These are phyloP conservation scores for Drosophila novamexicana DNA, from an alignment of 1,140 invertebrate species.

Conservation along the genomic window DNA sequence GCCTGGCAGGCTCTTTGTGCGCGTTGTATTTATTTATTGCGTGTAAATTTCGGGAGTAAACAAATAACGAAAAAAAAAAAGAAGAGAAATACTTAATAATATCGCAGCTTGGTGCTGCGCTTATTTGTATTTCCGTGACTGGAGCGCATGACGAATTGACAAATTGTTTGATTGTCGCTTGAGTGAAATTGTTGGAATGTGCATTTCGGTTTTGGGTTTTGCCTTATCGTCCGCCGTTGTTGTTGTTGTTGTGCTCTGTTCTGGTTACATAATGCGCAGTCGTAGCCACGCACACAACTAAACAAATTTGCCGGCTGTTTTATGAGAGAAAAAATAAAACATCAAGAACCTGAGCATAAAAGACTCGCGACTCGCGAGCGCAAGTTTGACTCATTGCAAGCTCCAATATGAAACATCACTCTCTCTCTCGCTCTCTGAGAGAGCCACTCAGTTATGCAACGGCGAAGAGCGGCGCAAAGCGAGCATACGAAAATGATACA, in stretches of 20 bases:
- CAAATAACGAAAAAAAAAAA: conserved; percentile 39
- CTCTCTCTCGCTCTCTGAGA: neutral
- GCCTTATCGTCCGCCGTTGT: conserved; percentile 13
- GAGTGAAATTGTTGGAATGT: conserved; percentile 23
- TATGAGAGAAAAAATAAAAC: conserved; percentile 6
- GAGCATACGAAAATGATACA: conserved; percentile 10
- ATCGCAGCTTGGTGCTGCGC: conserved; percentile 22
- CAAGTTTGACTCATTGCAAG: conserved; percentile 1
- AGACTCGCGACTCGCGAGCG: neutral
- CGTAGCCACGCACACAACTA: conserved; percentile 1
- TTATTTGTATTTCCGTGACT: conserved; percentile 64
- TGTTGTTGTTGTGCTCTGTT: conserved; percentile 8
- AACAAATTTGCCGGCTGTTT: conserved; percentile 33
- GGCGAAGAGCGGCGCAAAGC: conserved; percentile 30
- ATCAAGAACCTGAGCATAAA: neutral
- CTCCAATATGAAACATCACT: neutral
- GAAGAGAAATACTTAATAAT: conserved; percentile 13
- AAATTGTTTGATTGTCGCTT: conserved; percentile 37
- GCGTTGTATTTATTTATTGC: conserved; percentile 64
- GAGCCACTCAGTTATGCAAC: conserved; percentile 46
- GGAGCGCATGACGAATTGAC: conserved; percentile 40
- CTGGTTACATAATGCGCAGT: conserved; percentile 17
- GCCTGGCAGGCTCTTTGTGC: neutral
- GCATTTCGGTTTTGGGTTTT: conserved; percentile 28
- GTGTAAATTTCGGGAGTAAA: conserved; percentile 71